Conservation (phyloP, 2,113 vertebrate species). For the Lonchura striata region DNA sequence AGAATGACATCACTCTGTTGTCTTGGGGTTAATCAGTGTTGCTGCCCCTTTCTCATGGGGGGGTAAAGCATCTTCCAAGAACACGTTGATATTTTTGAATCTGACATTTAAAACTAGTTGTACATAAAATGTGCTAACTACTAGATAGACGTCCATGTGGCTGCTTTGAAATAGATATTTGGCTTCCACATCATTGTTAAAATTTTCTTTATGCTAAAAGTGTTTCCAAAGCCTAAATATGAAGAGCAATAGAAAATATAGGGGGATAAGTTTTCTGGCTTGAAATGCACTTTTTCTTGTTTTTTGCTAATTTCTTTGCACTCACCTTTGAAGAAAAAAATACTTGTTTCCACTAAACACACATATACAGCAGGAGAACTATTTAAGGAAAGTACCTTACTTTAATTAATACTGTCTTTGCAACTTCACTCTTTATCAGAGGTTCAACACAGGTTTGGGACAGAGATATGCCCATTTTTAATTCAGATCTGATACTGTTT, state of each 20-base stretch:
- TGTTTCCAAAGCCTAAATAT: neutral
- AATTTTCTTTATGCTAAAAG: neutral
- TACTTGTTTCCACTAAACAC: neutral
- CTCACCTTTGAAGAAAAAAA: neutral
- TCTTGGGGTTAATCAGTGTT: neutral
- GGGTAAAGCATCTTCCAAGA: neutral
- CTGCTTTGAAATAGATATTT: neutral
- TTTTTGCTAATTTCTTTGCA: neutral
- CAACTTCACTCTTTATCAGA: constrained; percentile 30
- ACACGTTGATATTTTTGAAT: neutral
- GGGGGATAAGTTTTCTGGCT: neutral
- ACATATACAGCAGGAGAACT: neutral
- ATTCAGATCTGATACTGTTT: constrained; percentile 52
- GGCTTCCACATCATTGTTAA: neutral
- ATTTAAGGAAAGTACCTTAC: neutral
- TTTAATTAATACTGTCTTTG: constrained; percentile 55
- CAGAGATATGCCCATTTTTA: constrained; percentile 38
- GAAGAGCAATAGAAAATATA: neutral
- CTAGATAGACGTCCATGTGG: neutral
- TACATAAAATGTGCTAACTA: neutral
- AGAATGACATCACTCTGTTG: neutral
- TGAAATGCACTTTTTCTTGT: neutral
- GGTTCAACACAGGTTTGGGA: constrained; percentile 24
- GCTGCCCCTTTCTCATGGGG: neutral
- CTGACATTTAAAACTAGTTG: neutral